phyloP scores from a whole-genome alignment of 2,113 vertebrate species.

The Leptosomus discolor region DNA sequence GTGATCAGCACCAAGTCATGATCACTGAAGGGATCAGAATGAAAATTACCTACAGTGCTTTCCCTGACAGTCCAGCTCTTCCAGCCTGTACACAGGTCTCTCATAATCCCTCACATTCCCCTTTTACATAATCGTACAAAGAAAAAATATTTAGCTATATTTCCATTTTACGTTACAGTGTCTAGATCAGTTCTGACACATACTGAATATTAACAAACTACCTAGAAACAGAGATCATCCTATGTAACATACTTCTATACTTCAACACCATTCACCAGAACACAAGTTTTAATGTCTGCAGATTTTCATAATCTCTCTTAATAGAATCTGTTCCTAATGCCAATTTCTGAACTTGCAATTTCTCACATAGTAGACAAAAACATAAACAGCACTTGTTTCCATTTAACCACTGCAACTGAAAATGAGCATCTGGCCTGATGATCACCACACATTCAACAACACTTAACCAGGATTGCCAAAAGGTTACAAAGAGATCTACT shows the following conservation, averaged over 20 bases:
- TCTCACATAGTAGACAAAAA: not conserved
- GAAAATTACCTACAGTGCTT: not conserved
- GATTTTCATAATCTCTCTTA: not conserved
- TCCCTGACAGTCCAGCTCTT: not conserved
- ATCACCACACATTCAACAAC: constrained; percentile 9
- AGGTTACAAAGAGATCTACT: constrained; percentile 3
- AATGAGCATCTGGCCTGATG: not conserved
- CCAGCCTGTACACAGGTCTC: not conserved
- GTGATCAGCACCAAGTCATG: not conserved
- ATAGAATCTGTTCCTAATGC: not conserved
- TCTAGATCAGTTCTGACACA: not conserved
- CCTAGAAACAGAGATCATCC: not conserved
- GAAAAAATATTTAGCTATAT: not conserved
- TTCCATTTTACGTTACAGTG: not conserved
- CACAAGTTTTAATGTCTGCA: not conserved
- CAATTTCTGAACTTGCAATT: not conserved
- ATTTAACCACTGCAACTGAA: not conserved
- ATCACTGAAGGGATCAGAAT: not conserved
- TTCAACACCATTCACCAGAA: not conserved
- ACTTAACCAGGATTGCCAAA: constrained; percentile 11
- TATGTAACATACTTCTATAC: not conserved
- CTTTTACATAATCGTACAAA: not conserved
- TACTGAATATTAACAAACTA: not conserved
- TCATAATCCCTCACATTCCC: not conserved
- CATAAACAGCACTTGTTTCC: not conserved